Evolutionary conservation across 92 coral and sea anemone species (phyloP).

Genomic region (Porites evermanni): DNA sequence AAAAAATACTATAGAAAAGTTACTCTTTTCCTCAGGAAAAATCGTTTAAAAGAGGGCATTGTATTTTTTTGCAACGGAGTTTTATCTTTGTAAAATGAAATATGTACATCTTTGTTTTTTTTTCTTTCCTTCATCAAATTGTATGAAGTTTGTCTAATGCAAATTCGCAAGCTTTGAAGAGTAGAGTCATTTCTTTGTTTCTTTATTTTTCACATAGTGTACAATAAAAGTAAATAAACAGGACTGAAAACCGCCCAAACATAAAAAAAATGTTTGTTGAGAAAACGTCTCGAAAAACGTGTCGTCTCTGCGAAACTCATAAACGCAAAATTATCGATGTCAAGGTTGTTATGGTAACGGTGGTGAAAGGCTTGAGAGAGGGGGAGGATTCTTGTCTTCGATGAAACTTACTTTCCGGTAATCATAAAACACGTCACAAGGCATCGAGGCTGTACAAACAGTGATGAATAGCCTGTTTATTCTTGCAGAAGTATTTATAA

Average conservation of each 20-base stretch:
- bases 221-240: slow-evolving; percentile 11
- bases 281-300: no score
- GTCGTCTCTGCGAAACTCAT: no score
- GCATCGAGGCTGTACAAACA: slow-evolving; percentile 26
- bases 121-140: neutral
- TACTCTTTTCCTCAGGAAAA: neutral
- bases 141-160: slow-evolving; percentile 1
- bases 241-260: neutral
- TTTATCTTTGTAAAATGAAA: neutral
- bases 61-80: neutral
- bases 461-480: slow-evolving; percentile 7
- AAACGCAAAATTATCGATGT: neutral
- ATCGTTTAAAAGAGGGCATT: neutral
- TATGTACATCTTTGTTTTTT: neutral
- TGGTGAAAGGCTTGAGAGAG: neutral
- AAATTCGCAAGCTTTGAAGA: slow-evolving; percentile 7
- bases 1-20: neutral
- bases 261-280: no score
- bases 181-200: neutral
- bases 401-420: slow-evolving; percentile 25
- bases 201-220: neutral
- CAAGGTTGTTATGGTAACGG: slow-evolving; percentile 35
- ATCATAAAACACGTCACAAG: slow-evolving; percentile 21
- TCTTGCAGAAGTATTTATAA: neutral
- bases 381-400: slow-evolving; percentile 11